Base-by-base conservation (phyloP, 1,140 invertebrate species). In the Phocides pigmalion region DNA sequence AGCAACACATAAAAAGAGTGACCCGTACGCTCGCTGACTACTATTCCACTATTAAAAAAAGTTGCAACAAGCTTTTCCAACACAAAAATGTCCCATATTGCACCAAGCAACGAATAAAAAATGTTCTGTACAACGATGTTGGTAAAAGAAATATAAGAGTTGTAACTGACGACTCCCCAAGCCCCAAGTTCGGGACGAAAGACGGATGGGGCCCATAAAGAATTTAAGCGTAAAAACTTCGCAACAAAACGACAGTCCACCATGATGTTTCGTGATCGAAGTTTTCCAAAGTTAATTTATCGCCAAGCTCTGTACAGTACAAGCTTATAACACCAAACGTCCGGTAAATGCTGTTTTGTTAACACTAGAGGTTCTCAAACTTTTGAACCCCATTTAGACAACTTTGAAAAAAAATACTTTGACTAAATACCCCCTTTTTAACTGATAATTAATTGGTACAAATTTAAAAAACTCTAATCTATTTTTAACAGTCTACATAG, bases 231-330 rank as follows among this genome's bases (percentile, higher is more conserved):
- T 46, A 58, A 58, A 58, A 58, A 58, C 22, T 51, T 58, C 16
- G 15, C 19, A 46, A 46, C 54, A 46, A n/a, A 51, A 58, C 42
- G 54, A 58, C 54, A 58, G 11, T 25, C 19, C 14, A 15, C 19
- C 25, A 20, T 32, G 20, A 58, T 58, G 54, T 58, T 50, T 50
- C 54, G 20, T 22, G 54, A 46, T 11, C 14, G 11, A 58, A 58
- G 54, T 58, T 58, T n/a, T 2, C 22, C 9, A 25, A 46, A 58
- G 54, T 46, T 58, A 20, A 58, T 58, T 44, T 58, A 58, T 46
- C 22, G 41, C 25, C 25, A 11, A 25, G 4, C 25, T 58, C 19
- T 41, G 15, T 39, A 54, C 35, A 54, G 32, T 39, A 41, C 11
- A 39, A 41, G 19, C 17, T 39, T 41, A 32, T 54, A 42, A 50